Conservation (phyloP, 2,113 vertebrate genomes). For the Chaetura pelagica region DNA sequence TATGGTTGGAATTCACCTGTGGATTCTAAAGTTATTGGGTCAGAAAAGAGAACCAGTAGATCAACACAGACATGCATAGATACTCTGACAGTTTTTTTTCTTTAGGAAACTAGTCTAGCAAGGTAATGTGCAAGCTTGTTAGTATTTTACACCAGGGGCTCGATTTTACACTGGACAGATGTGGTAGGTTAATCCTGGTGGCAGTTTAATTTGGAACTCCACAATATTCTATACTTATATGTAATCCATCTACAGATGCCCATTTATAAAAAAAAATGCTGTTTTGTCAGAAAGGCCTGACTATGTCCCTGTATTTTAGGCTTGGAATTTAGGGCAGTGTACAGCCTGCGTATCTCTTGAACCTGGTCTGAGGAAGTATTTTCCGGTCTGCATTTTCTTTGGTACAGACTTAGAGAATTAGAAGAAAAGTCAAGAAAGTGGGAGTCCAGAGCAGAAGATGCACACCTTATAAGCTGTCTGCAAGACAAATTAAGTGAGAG, state of each 20-base stretch:
- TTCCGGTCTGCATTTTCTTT: not conserved
- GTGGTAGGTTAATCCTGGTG: not conserved
- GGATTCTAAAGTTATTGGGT: not conserved
- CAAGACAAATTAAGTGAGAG: conserved; percentile 88
- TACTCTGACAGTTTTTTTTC: not conserved
- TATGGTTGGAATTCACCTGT: not conserved
- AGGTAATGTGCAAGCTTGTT: not conserved
- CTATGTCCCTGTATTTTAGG: not conserved
- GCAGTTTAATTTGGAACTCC: not conserved
- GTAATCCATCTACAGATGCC: not conserved
- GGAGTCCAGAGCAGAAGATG: conserved; percentile 83
- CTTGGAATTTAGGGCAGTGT: not conserved
- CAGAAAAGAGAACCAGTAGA: not conserved
- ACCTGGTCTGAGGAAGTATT: not conserved
- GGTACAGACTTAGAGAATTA: conserved; percentile 84
- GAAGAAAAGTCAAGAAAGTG: conserved; percentile 85
- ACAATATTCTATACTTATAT: not conserved
- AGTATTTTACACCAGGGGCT: not conserved
- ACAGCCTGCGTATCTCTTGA: not conserved
- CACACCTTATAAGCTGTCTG: conserved; percentile 84
- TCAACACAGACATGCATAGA: not conserved
- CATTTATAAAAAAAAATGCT: not conserved
- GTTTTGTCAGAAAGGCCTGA: not conserved
- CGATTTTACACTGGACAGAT: not conserved
- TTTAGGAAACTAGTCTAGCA: not conserved